phyloP scores from a whole-genome alignment of 2,113 vertebrate species.

The Calypte anna region DNA sequence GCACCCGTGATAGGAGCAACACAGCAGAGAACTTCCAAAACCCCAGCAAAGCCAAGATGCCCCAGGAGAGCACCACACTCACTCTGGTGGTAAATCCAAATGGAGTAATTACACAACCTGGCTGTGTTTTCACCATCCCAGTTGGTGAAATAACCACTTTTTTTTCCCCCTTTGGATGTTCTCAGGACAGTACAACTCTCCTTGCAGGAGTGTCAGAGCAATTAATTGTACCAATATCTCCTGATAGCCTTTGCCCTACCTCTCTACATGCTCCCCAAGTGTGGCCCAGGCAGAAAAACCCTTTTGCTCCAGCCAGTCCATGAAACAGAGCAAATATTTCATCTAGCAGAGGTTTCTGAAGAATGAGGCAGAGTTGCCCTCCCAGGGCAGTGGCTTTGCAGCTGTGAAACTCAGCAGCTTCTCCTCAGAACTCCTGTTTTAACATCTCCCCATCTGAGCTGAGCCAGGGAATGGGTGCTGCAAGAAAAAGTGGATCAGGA shows the following conservation, averaged over 20 bases:
- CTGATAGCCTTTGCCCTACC: not conserved
- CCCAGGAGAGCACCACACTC: not conserved
- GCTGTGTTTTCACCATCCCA: fast-evolving
- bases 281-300: not conserved
- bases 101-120: not conserved
- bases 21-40: not conserved
- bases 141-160: not conserved
- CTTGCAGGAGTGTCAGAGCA: not conserved
- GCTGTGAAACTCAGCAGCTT: not conserved
- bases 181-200: fast-evolving
- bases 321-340: not conserved
- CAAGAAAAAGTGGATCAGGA: not conserved
- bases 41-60: not conserved
- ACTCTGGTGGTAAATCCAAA: not conserved
- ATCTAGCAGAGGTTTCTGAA: not conserved
- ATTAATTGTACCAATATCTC: not conserved
- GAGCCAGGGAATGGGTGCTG: not conserved
- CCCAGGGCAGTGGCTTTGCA: fast-evolving
- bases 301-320: not conserved
- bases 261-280: not conserved
- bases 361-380: not conserved
- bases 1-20: not conserved
- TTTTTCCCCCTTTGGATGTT: not conserved
- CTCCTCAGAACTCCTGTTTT: not conserved
- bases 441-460: not conserved